A percentile compares a stretch with the other conserved stretches of the same genome.
Evolutionary conservation across 2,888 invertebrate genomes (phyloP).

Genomic region (Lycocerus yunnanus): DNA sequence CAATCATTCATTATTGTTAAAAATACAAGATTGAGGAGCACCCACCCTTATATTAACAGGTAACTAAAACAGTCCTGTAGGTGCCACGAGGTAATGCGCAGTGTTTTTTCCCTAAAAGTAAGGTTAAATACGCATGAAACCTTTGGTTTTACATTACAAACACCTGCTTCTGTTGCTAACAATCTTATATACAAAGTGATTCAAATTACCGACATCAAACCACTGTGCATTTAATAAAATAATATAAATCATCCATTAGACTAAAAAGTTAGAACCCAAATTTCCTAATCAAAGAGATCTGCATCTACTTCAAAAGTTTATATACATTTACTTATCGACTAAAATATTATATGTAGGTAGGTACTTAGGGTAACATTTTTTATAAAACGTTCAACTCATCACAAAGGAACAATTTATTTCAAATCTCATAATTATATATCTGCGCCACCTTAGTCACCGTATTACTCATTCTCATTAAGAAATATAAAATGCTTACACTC

Average conservation of each 20-base stretch:
- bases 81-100: neutral
- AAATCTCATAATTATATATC: neutral
- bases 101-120: neutral
- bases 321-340: neutral
- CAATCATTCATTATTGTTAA: neutral
- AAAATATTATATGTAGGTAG: neutral
- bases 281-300: neutral
- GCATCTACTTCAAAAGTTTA: neutral
- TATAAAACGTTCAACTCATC: neutral
- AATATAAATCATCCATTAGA: neutral
- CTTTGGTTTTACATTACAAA: neutral
- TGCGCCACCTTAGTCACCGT: neutral
- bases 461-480: neutral
- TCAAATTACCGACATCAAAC: neutral
- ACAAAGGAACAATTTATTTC: neutral
- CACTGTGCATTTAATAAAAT: neutral
- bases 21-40: neutral
- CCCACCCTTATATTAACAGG: neutral
- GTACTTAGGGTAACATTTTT: neutral
- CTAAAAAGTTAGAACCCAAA: neutral
- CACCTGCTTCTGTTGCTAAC: neutral
- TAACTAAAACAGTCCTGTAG: neutral
- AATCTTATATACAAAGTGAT: neutral
- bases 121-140: neutral
- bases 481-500: neutral